These are phyloP conservation scores for Acleris cristana DNA, from an alignment of 2,888 invertebrate genomes.

Conservation along the genomic window DNA sequence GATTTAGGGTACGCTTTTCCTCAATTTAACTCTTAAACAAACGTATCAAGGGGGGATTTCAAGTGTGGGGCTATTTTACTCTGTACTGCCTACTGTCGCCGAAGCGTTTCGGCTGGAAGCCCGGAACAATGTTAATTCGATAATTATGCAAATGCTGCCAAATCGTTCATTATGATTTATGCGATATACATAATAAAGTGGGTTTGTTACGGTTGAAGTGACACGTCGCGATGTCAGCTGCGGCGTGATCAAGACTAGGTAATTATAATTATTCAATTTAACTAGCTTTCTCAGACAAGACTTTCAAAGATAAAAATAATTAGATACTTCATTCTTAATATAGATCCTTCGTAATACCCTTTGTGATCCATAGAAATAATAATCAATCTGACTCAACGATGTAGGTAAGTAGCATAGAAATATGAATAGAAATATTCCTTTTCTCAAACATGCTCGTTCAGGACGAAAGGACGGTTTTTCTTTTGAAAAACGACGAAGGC, in stretches of 20 bases:
- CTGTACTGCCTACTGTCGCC: conserved; percentile 50
- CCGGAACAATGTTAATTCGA: conserved; percentile 62
- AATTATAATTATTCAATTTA: conserved; percentile 5
- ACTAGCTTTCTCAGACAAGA: neutral
- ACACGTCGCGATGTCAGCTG: conserved; percentile 10
- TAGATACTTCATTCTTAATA: neutral
- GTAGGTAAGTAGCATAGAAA: too few species aligned
- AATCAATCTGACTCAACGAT: too few species aligned
- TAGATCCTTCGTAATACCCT: too few species aligned
- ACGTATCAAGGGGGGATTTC: conserved; percentile 52
- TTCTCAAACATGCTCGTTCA: too few species aligned
- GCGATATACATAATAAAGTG: conserved; percentile 35
- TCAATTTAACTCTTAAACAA: conserved; percentile 46
- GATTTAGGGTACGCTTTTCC: conserved; percentile 34
- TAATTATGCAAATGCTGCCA: conserved; percentile 61
- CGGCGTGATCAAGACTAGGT: conserved; percentile 2
- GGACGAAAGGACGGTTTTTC: too few species aligned
- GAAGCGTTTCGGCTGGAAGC: conserved; percentile 60
- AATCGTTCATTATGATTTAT: conserved; percentile 59
- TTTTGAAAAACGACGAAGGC: too few species aligned
- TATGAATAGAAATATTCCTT: too few species aligned
- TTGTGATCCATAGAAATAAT: too few species aligned
- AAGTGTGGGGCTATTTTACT: conserved; percentile 1
- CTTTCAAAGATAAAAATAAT: neutral
- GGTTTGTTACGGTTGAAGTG: conserved; percentile 30